Conservation (phyloP, 2,888 invertebrate species). For the Heliconius aoede region DNA sequence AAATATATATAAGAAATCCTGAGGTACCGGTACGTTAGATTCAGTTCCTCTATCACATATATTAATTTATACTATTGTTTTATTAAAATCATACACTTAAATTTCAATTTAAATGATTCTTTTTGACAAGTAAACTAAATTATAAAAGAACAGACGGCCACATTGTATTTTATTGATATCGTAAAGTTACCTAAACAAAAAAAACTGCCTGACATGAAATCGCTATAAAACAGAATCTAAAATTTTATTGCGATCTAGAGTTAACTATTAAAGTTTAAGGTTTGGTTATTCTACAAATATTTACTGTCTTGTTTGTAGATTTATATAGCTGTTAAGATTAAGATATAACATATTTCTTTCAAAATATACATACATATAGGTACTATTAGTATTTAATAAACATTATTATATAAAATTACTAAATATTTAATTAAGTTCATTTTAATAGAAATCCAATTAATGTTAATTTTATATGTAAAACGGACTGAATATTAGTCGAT, state of each 20-base stretch:
- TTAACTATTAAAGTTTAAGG: neutral
- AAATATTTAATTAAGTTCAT: no score
- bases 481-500: neutral
- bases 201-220: neutral
- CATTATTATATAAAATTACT: no score
- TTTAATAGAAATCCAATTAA: no score
- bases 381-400: no score
- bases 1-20: no score
- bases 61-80: no score
- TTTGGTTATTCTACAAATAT: neutral
- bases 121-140: neutral
- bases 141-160: neutral
- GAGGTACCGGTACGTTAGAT: no score
- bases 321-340: neutral
- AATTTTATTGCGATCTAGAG: conserved; percentile 19
- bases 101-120: no score
- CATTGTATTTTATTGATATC: conserved; percentile 15
- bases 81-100: no score
- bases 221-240: conserved; percentile 14
- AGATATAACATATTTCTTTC: neutral
- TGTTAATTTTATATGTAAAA: no score
- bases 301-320: neutral
- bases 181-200: conserved; percentile 2
- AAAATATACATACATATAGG: neutral
- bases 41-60: no score